Evolutionary conservation across 2,113 vertebrate species (phyloP), one percentile per base, ranked within the genome.

Genomic region (Lamprologus sp.): DNA sequence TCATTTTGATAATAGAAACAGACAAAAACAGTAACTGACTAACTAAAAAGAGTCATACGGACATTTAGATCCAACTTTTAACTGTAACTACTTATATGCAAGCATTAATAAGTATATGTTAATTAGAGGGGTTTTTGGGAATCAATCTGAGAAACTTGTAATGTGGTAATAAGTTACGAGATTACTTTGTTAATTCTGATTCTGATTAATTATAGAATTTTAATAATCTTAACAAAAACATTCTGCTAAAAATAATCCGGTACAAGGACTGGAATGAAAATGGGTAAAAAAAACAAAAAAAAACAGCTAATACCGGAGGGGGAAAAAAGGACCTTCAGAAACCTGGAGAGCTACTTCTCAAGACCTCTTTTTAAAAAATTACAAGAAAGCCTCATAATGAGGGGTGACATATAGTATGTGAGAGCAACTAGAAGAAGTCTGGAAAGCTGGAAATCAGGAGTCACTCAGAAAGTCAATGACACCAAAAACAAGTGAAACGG

Each of bases 121-220:
- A 31, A 79, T 14, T 7, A 12, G 33, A 81, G 1, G 14, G 12
- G 5, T 37, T 60, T 42, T 33, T 1, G 15, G 55, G 8, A 60
- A 60, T 31, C 15, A 47, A 81, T 81, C 56, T 17, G 40, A 42
- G 68, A 45, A 73, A 73, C 21, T 75, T 47, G 68, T 75, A 47
- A 75, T 47, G 23, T 47, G 40, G 14, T 47, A 75, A 28, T 28
- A 47, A 47, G 2, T 47, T 26, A 35, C 19, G 31, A 63, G 31
- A 58, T 28, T 58, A 58, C 54, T 56, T 23, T 56, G 12, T 56
- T 56, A 56, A 8, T 56, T 56, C 4, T 2, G 7, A 28, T 56
- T 56, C 55, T 56, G 55, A 56, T 26, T 56, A 14, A 26, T 56
- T 26, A 40, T 19, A 35, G 17, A 65, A 7, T 11, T 33, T 35